Evolutionary conservation across 1,140 invertebrate species (phyloP), one percentile per base, ranked within the genome.

Genomic region (Pygmarrhopalites habei): DNA sequence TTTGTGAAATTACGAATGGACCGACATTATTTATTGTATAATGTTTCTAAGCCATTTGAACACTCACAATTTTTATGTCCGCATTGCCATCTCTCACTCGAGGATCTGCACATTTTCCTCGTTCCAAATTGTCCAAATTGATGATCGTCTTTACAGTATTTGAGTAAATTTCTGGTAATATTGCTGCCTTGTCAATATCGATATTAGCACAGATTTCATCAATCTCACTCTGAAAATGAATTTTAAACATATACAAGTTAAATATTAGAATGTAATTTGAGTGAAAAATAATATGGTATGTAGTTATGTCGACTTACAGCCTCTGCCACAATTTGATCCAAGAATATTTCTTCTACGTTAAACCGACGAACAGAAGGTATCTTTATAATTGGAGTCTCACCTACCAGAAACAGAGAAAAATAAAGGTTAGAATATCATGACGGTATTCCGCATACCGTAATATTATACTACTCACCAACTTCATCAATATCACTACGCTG

Each of bases 311-410:
- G 25, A 15, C 14, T 52, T 52, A 52, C 2, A 52, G 25, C 19
- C 7, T 32, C 14, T 5, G 17, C 25, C 0, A 63, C 10, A 1
- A 59, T 17, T 61, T 56, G 3, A 25, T 70, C 65, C 26, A 70
- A 41, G 49, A 62, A 70, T 17, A 29, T n/a, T 32, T 70, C 68
- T 17, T 65, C 62, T 5, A 70, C 62, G 10, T 32, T 39, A 39
- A 41, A 56, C 21, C 29, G 53, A n/a, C 60, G 51, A 12, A 57
- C 32, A 2, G 39, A 30, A 25, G 60, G 60, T 58, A 87, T 77
- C 44, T 79, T 75, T 17, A 89, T 73, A 2, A 86, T 73, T 1
- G 82, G 82, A 12, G 83, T 80, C 28, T 77, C 67, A 52, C 25
- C 23, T 29, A 78, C 71, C n/a, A n/a, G n/a, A n/a, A n/a, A n/a